A percentile compares a stretch with the other conserved stretches of the same genome.
Conservation (phyloP, 2,113 vertebrate species). For the Ptychochromis oligacanthus region DNA sequence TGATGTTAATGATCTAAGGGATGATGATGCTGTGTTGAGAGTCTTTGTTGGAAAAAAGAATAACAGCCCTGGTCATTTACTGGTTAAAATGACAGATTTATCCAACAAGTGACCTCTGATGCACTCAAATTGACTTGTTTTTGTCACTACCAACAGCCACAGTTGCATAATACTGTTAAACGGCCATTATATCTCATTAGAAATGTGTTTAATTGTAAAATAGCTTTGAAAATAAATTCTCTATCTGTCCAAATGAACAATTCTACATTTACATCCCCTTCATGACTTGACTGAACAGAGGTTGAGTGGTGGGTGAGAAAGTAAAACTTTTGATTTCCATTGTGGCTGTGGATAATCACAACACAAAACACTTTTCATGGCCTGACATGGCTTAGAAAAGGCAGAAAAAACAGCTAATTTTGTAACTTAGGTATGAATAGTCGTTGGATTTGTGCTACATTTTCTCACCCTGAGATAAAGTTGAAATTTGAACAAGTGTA, state of each 20-base stretch:
- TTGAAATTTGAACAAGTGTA: too few relatives aligned
- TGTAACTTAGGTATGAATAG: neutral
- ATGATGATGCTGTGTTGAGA: neutral
- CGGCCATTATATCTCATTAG: neutral
- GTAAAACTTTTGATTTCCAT: neutral
- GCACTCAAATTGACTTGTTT: neutral
- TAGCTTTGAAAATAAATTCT: neutral
- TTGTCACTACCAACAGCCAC: rapidly evolving
- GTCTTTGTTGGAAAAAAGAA: neutral
- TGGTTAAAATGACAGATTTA: neutral
- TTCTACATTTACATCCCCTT: neutral
- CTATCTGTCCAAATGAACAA: too few relatives aligned
- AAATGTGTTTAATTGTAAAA: neutral
- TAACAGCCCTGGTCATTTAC: neutral
- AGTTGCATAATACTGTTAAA: neutral
- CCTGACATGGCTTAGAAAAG: neutral
- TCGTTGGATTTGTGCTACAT: neutral
- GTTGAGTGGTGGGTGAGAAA: neutral
- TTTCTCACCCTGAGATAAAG: neutral
- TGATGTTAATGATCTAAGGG: neutral
- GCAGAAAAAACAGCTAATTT: neutral
- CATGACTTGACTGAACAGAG: neutral
- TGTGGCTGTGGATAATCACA: neutral
- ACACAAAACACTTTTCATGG: neutral
- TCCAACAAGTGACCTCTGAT: neutral